Evolutionary conservation across 2,113 vertebrate genomes (phyloP), one percentile per base, ranked within the genome.

Genomic region (Xiphophorus hellerii): DNA sequence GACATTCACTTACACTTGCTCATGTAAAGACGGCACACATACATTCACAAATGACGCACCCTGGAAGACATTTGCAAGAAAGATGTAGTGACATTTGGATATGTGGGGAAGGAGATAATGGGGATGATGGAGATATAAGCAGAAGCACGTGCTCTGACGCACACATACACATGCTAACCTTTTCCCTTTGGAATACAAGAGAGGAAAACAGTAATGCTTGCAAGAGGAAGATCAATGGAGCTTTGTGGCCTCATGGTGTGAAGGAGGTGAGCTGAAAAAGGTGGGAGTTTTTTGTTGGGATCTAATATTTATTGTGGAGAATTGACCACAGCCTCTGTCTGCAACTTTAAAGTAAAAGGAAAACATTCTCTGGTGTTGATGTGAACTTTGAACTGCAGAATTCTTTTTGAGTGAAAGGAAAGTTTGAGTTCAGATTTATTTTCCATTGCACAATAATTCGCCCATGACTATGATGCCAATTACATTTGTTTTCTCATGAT

Each of bases 71-170:
- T 93, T 92, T 93, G 84, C 84, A 90, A 91, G 84, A 90, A 90
- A 93, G 88, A 91, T 87, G 86, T 91, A 83, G 79, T 92, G 92
- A 93, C 92, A 93, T 93, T 93, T 93, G 86, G 87, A 90, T 90
- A 86, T 91, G 87, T 88, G 84, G 64, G 81, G 87, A 83, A 84
- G 62, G 86, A 90, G 92, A 93, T 93, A 93, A 93, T 92, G 71
- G 90, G 84, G 83, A 89, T 91, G 92, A 93, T 92, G 87, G 90
- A 91, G 91, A 93, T 91, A 90, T 80, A 82, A 78, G 80, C 76
- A 73, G 76, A 83, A 83, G 80, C 76, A 85, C 85, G 86, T 84
- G 71, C 87, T 80, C 74, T 87, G 77, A 74, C 86, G 54, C 67
- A 66, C 74, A 73, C 69, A 86, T 29, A 82, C 71, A 86, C 85